Conservation (phyloP, 1,140 invertebrate species). For the Drosophila lowei region DNA sequence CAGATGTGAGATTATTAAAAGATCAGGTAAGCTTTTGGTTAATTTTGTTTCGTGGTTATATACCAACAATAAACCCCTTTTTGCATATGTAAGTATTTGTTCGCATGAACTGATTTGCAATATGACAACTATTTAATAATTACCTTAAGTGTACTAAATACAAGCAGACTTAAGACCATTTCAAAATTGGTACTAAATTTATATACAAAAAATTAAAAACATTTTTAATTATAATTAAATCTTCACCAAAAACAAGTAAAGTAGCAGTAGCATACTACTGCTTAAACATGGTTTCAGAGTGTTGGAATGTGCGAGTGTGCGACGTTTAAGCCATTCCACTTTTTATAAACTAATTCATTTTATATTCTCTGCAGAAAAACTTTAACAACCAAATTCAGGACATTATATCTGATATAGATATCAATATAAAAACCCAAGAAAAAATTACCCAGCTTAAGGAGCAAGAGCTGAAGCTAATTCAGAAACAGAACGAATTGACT, state of each 20-base stretch:
- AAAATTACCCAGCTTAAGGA: constrained; percentile 64
- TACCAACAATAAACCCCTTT: no score
- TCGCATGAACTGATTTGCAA: no score
- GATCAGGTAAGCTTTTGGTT: constrained; percentile 15
- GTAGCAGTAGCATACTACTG: neutral
- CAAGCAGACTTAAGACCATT: no score
- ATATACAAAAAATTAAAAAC: no score
- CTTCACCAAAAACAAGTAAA: no score
- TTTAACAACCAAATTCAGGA: constrained; percentile 85
- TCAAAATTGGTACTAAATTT: no score
- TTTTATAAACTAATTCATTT: neutral
- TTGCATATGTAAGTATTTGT: no score
- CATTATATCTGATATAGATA: constrained; percentile 86
- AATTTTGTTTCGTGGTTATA: neutral
- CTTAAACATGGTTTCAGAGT: no score
- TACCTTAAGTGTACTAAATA: no score
- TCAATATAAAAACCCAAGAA: constrained; percentile 83
- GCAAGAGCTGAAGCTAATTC: constrained; percentile 59
- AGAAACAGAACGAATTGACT: constrained; percentile 69
- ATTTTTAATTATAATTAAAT: no score
- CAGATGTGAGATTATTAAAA: neutral
- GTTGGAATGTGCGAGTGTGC: neutral
- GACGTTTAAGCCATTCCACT: neutral
- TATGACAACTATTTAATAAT: no score
- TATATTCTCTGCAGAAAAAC: constrained; percentile 80